Evolutionary conservation across 2,888 invertebrate species (phyloP), one percentile per base, ranked within the genome.

Genomic region (Ichneumoninae sp.): DNA sequence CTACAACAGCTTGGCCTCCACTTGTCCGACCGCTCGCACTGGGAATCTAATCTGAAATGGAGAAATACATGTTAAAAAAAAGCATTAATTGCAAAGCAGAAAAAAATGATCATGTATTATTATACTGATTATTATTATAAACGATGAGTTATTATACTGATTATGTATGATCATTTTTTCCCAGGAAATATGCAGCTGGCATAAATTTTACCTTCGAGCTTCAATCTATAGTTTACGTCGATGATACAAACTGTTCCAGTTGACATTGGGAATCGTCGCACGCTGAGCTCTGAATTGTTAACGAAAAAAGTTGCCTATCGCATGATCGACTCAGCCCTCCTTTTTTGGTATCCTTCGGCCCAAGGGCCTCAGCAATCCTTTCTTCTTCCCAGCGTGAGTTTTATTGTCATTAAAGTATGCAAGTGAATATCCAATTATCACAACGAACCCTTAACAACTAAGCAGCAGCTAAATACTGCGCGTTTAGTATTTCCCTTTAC

Each of bases 1-100:
- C 88, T 93, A 90, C 75, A 93, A 93, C 87, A 90, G 91, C 57
- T 87, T 91, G 82, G 90, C 91, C 3, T 80, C 72, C 10, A 60
- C 57, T 8, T 62, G 71, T 60, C 76, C 82, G 22, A 52, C 77
- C 13, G 50, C 33, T 52, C 33, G 19, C 36, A 33, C 16, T 30
- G 13, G 44, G 33, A 78, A 77, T 83, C 68, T 3, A 30, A 16
- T 40, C 16, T 52, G 54, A 40, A 19, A 65, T 54, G 10, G 33
- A 62, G 13, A 26, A 26, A 66, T 8, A 19, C 8, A 19, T 26
- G 16, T 33, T 30, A 30, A 30, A n/a, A 66, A 66, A 30, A 10
- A n/a, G 10, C 19, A 36, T 33, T 19, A 74, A 74, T 50, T 30
- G 30, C 19, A 36, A 74, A 5, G 0, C 16, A 47, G 16, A 47